Percentiles rank a stretch among this genome's conserved stretches.
phyloP scores from a whole-genome alignment of 1,140 invertebrate species.

The Panulirus ornatus region DNA sequence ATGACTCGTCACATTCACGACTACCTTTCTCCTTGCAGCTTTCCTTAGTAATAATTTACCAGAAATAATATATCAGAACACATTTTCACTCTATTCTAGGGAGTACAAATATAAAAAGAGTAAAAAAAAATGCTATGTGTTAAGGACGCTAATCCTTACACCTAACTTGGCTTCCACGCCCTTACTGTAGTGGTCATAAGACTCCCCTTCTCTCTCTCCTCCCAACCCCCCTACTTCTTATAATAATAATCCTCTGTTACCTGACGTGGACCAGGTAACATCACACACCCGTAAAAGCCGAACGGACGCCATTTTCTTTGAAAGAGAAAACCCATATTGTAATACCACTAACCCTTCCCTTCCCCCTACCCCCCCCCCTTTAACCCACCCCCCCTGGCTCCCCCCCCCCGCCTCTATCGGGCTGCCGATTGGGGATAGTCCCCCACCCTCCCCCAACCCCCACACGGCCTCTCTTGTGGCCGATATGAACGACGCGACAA shows the following conservation, averaged over 20 bases:
- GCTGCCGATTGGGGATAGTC: too few relatives aligned
- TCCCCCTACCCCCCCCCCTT: not conserved
- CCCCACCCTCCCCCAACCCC: not conserved
- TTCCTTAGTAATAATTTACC: too few relatives aligned
- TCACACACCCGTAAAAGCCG: conserved; percentile 11
- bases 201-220: not conserved
- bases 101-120: not conserved
- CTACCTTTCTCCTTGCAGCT: too few relatives aligned
- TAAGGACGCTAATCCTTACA: not conserved
- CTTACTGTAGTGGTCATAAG: not conserved
- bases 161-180: not conserved
- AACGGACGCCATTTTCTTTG: not conserved
- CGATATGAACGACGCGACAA: not conserved
- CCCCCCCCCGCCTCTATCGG: too few relatives aligned
- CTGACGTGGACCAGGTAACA: not conserved
- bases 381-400: not conserved
- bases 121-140: not conserved
- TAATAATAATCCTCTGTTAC: conserved; percentile 1
- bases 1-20: too few relatives aligned
- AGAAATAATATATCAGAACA: too few relatives aligned
- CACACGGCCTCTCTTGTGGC: not conserved
- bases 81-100: not conserved
- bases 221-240: not conserved
- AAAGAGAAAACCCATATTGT: not conserved
- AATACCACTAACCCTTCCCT: conserved; percentile 1